Conservation (phyloP, 1,140 invertebrate genomes). For the Tetraneura akinire region DNA sequence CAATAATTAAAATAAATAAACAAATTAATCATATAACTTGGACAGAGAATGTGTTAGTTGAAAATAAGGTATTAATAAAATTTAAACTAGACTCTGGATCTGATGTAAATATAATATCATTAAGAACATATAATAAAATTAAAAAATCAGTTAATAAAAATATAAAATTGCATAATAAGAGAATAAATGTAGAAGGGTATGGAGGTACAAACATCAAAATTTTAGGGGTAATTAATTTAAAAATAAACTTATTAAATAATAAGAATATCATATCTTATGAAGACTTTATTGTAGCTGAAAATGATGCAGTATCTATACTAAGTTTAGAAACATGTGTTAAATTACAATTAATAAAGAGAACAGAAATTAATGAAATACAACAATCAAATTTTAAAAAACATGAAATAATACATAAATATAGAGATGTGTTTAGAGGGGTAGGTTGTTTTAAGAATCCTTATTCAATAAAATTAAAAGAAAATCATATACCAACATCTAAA, state of each 20-base stretch:
- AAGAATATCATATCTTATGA: not conserved
- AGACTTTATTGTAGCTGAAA: slow-evolving; percentile 2
- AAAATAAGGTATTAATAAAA: slow-evolving; percentile 10
- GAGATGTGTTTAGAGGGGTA: not conserved
- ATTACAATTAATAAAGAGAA: not conserved
- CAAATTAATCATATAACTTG: slow-evolving; percentile 14
- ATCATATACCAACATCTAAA: not conserved
- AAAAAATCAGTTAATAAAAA: not conserved
- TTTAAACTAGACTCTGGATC: too few species aligned
- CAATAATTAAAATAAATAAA: slow-evolving; percentile 6
- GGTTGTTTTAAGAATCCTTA: slow-evolving; percentile 8
- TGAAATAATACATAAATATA: slow-evolving; percentile 7
- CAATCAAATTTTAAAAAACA: not conserved
- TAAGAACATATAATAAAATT: not conserved
- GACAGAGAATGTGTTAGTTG: not conserved
- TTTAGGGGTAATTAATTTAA: slow-evolving; percentile 2
- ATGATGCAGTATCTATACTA: not conserved
- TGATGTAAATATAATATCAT: slow-evolving; percentile 22
- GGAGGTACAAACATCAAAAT: slow-evolving; percentile 7
- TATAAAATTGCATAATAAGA: not conserved
- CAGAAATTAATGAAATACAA: not conserved
- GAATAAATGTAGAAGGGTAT: not conserved
- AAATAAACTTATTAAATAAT: slow-evolving; percentile 21
- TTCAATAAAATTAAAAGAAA: too few species aligned
- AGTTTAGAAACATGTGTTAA: slow-evolving; percentile 4